Percentiles rank a stretch among this genome's conserved stretches.
phyloP scores from a whole-genome alignment of 2,888 invertebrate species.

The Tiliacea citrago region DNA sequence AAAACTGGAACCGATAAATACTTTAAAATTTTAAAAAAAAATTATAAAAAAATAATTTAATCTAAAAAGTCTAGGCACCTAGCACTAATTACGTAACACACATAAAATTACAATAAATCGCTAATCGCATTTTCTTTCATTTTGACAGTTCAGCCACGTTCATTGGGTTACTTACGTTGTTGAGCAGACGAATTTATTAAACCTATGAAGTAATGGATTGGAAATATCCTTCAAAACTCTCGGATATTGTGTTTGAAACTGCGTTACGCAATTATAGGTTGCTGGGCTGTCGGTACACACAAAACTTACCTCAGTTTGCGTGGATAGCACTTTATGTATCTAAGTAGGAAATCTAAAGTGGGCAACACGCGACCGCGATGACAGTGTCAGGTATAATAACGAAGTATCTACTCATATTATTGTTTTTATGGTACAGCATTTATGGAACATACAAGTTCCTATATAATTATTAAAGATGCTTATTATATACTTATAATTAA shows the following conservation, averaged over 20 bases:
- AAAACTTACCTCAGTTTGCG: constrained; percentile 14
- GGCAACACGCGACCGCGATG: constrained; percentile 32
- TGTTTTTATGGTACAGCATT: constrained; percentile 79
- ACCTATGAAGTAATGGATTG: too few relatives aligned
- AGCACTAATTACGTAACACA: neutral
- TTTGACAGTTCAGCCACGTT: too few relatives aligned
- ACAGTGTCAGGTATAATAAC: constrained; percentile 40
- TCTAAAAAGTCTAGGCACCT: neutral
- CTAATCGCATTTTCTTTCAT: too few relatives aligned
- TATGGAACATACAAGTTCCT: constrained; percentile 63
- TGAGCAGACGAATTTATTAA: too few relatives aligned
- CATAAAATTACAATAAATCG: too few relatives aligned
- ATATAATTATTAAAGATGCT: constrained; percentile 59
- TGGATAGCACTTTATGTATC: neutral
- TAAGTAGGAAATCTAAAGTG: constrained; percentile 46
- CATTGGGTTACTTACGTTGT: too few relatives aligned
- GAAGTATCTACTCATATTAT: constrained; percentile 73
- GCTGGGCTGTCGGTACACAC: neutral
- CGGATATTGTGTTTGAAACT: too few relatives aligned
- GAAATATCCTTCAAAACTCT: too few relatives aligned
- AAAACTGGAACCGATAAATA: too few relatives aligned
- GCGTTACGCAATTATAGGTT: too few relatives aligned
- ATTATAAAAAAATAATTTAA: too few relatives aligned
- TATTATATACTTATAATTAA: constrained; percentile 64
- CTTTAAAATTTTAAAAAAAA: too few relatives aligned